Evolutionary conservation across 2,797 vertebrate genomes (phyloP), one percentile per base, ranked within the genome.

Genomic region (Tinamus major): DNA sequence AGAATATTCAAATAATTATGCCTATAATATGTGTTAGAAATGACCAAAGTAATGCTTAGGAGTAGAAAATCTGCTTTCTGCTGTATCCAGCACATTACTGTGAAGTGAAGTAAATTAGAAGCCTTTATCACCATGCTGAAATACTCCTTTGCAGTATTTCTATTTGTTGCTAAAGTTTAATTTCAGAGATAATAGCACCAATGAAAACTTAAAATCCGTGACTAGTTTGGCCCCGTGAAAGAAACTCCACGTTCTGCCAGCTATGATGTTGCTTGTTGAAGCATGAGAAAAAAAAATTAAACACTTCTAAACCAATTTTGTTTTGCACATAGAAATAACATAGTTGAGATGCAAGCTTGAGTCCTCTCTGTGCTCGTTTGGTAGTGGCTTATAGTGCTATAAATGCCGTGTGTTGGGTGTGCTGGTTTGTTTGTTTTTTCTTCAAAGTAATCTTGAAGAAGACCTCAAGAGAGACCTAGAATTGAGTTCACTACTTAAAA

Each of bases 61-160:
- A 93, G 51, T 51, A 78, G 72, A 79, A 93, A 89, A 79, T 87
- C 9, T 4, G 27, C n/a, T 89, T 84, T 74, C 63, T 81, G 55
- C 64, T 62, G 9, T 41, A 80, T 7, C 33, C 81, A 93, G 76
- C 56, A 48, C 56, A 58, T 44, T 5, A 0, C 70, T 87, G 56
- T 61, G 70, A 76, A 93, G 67, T 27, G 13, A 53, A 55, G 18
- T 58, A 10, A 67, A 63, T 49, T 33, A 46, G 68, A 71, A 93
- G 16, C 37, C 39, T 75, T 59, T 85, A 33, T 59, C 69, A 63
- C 69, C 27, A 1, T 48, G 62, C 59, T 78, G 82, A 87, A 74
- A 68, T 85, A 29, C 33, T 35, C 11, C 27, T 48, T 64, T 62
- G 4, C 24, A 33, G 56, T 9, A 24, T n/a, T 82, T 85, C 46